Evolutionary conservation across 1,140 invertebrate species (phyloP).

Genomic region (Eueides isabella): DNA sequence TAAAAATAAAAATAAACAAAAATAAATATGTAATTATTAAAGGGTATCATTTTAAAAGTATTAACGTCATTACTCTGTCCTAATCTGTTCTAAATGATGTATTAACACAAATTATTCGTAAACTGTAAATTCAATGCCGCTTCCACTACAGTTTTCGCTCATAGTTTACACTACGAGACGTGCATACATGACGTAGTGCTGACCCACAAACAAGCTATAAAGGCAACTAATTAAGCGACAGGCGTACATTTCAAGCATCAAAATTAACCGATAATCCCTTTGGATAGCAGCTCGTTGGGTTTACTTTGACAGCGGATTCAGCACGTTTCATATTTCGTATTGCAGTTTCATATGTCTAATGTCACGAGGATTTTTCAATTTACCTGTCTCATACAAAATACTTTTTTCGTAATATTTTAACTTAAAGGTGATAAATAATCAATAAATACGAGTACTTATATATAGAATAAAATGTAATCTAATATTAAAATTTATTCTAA

Average conservation of each 20-base stretch:
- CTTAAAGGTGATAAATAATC: no score
- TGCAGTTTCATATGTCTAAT: background rate
- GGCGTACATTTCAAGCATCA: constrained; percentile 47
- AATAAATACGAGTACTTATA: no score
- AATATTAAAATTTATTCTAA: no score
- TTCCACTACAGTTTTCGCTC: background rate
- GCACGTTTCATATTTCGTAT: background rate
- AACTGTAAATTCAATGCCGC: background rate
- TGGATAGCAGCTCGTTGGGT: constrained; percentile 34
- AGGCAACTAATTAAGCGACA: constrained; percentile 67
- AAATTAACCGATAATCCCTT: constrained; percentile 57
- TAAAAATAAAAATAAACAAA: no score
- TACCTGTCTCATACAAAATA: background rate
- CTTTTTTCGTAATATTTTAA: background rate
- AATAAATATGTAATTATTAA: no score
- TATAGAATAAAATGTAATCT: no score
- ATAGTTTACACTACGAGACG: constrained; percentile 23
- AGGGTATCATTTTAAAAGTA: no score
- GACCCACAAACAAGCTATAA: constrained; percentile 63
- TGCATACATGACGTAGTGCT: constrained; percentile 38
- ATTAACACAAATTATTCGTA: background rate
- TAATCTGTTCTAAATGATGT: no score
- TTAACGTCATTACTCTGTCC: no score
- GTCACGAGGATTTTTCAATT: background rate
- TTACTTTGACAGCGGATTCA: constrained; percentile 11